Percentiles rank a stretch among this genome's conserved stretches.
These are phyloP conservation scores for Liasis olivaceus DNA, from an alignment of 2,797 vertebrate species.

Conservation along the genomic window DNA sequence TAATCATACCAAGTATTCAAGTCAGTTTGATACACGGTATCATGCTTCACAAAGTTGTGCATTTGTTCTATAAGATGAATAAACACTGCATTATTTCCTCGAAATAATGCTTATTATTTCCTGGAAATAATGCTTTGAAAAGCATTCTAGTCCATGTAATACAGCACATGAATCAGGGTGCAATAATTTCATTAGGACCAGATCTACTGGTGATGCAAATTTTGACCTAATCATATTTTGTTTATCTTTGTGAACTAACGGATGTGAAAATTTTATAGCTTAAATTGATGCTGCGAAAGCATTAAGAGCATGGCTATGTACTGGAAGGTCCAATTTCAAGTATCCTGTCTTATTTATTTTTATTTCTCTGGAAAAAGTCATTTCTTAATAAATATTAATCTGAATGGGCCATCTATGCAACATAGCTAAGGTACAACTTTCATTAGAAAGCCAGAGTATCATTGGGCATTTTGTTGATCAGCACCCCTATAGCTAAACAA, in stretches of 20 bases:
- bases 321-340: background rate
- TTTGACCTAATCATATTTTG: background rate
- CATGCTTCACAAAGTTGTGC: slow-evolving; percentile 83
- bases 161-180: background rate
- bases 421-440: no score
- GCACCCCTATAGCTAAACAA: background rate
- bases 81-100: background rate
- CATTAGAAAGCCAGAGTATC: no score
- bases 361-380: background rate
- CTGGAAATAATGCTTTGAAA: background rate
- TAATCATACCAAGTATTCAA: slow-evolving; percentile 88
- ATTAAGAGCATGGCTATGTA: background rate
- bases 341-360: no score
- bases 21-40: slow-evolving; percentile 78
- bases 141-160: background rate
- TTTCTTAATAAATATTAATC: background rate
- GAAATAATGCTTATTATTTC: background rate
- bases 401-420: background rate
- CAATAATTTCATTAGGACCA: background rate
- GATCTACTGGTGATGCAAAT: background rate
- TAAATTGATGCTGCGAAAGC: background rate
- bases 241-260: background rate
- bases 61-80: slow-evolving; percentile 66
- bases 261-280: background rate
- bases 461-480: background rate